A percentile compares a stretch with the other conserved stretches of the same genome.
Evolutionary conservation across 2,113 vertebrate species (phyloP).

Genomic region (Gopherus flavomarginatus): DNA sequence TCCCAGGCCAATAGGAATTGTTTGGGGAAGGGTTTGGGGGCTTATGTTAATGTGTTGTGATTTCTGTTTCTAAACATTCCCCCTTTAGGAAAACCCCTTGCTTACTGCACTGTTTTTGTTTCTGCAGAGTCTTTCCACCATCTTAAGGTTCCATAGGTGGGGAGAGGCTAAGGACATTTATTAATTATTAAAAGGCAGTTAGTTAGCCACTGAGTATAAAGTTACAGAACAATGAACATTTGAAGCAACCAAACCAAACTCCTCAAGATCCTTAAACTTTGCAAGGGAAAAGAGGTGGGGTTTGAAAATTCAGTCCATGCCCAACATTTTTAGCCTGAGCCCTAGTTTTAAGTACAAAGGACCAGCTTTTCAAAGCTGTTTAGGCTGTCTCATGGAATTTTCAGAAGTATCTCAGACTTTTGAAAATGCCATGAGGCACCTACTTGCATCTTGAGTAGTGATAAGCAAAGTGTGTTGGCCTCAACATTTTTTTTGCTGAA

Average conservation of each 20-base stretch:
- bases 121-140: not conserved
- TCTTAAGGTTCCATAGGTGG: not conserved
- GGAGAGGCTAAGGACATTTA: not conserved
- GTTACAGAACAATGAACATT: not conserved
- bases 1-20: not conserved
- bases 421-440: not conserved
- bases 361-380: not conserved
- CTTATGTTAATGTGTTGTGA: not conserved
- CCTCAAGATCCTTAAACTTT: not conserved
- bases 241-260: not conserved
- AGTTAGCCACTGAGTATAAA: fast-evolving
- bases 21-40: too few relatives aligned
- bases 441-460: not conserved
- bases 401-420: not conserved
- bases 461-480: not conserved
- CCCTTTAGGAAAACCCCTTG: not conserved
- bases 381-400: not conserved
- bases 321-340: not conserved
- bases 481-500: not conserved
- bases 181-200: not conserved
- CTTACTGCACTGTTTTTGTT: not conserved
- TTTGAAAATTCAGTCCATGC: not conserved
- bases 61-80: not conserved
- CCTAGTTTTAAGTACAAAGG: not conserved
- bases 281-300: not conserved